Evolutionary conservation across 2,888 invertebrate species (phyloP), one percentile per base, ranked within the genome.

Genomic region (Drosophila parthenogenetica): DNA sequence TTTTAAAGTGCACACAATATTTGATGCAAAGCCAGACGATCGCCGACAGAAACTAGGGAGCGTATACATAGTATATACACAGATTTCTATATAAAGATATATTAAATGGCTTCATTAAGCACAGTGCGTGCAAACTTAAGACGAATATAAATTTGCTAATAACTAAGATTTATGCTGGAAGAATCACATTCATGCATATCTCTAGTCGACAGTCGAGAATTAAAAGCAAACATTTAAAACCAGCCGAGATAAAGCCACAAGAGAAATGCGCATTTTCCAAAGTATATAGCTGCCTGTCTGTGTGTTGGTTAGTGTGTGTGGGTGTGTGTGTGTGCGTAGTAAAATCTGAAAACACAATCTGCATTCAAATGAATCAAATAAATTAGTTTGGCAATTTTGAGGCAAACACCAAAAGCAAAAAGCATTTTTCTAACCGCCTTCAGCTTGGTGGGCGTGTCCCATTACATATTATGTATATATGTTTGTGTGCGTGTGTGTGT

Each of bases 321-420:
- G 55, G 35, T 48, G 43, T n/a, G 11, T 50, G 35, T 46, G 35
- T 32, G 19, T 54, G 37, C 35, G 51, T 61, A 37, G 11, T 46
- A 11, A 59, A 72, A 77, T 73, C 76, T 61, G 57, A 63, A 70
- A 70, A 74, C 83, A 79, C 81, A 87, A 87, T 83, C 79, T 82
- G 74, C 86, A 87, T 81, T 73, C 79, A 83, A 83, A 88, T 88
- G 81, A 79, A 81, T 83, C 83, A 78, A 78, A 79, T 87, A 86
- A 87, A 87, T 88, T 86, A 81, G 81, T 81, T 85, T 71, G 60
- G 51, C 73, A 73, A 82, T 78, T 82, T 73, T 77, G 67, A 69
- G 65, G 61, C 69, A 59, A 62, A 59, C 29, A 64, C 63, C 66
- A 35, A 35, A 35, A 63, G 42, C 13, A 35, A 17, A 50, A 60